These are phyloP conservation scores for Pseudococcus longispinus DNA, from an alignment of 2,888 invertebrate genomes.

Conservation along the genomic window DNA sequence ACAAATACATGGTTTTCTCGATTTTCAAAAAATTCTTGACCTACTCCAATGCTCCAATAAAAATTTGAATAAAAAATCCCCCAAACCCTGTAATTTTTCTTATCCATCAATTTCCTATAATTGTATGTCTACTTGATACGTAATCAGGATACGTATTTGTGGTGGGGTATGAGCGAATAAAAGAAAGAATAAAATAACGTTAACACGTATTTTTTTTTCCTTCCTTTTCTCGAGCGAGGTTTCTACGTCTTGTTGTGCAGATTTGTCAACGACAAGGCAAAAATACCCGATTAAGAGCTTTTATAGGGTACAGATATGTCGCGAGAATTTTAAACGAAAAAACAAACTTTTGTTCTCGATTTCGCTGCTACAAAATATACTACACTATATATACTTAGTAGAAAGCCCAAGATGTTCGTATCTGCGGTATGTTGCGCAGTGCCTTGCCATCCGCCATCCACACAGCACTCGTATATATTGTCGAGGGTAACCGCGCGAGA, in stretches of 20 bases:
- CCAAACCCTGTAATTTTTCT: too few species aligned
- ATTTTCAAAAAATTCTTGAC: too few species aligned
- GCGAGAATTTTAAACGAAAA: constrained; percentile 33
- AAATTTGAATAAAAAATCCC: too few species aligned
- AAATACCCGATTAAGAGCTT: constrained; percentile 35
- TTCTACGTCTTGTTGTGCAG: constrained; percentile 6
- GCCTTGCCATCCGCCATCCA: neutral
- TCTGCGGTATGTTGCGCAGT: neutral
- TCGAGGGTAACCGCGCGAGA: neutral
- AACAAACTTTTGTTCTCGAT: constrained; percentile 29
- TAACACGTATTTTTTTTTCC: constrained; percentile 16
- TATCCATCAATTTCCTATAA: too few species aligned
- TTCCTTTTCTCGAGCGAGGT: neutral
- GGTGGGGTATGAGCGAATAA: too few species aligned
- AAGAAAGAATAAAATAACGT: neutral
- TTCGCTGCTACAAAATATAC: neutral
- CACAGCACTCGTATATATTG: neutral
- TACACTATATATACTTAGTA: neutral
- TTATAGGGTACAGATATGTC: constrained; percentile 33
- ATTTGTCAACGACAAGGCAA: constrained; percentile 38
- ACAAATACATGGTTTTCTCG: too few species aligned
- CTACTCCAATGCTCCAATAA: too few species aligned
- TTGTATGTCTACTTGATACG: too few species aligned
- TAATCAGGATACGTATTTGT: too few species aligned
- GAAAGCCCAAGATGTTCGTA: constrained; percentile 21